These are phyloP conservation scores for Melanchra persicariae DNA, from an alignment of 2,888 invertebrate species.

Conservation along the genomic window DNA sequence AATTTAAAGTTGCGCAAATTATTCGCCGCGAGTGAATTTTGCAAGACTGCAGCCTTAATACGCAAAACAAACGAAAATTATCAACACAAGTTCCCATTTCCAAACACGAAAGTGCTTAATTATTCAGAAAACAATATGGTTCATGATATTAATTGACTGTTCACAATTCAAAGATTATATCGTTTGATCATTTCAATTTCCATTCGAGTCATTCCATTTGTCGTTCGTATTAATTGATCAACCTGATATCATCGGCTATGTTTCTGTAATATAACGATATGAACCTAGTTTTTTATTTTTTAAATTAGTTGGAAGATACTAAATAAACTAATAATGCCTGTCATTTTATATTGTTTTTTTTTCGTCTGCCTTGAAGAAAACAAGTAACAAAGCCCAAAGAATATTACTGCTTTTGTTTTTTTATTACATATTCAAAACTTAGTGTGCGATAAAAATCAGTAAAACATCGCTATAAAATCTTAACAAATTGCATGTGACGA, in stretches of 20 bases:
- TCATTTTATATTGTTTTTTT: not conserved
- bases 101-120: not conserved
- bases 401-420: too few relatives aligned
- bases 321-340: not conserved
- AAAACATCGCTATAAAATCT: too few relatives aligned
- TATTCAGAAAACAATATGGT: not conserved
- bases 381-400: too few relatives aligned
- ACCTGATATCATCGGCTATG: slow-evolving; percentile 34
- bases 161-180: slow-evolving; percentile 28
- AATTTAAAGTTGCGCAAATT: too few relatives aligned
- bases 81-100: not conserved
- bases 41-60: too few relatives aligned
- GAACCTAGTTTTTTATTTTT: not conserved
- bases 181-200: slow-evolving; percentile 40
- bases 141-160: slow-evolving; percentile 14
- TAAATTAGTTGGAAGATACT: not conserved
- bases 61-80: not conserved
- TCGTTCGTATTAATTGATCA: slow-evolving; percentile 45
- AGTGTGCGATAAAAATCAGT: too few relatives aligned
- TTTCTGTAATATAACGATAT: slow-evolving; percentile 1
- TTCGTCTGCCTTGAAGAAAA: too few relatives aligned
- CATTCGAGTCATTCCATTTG: slow-evolving; percentile 31
- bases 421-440: too few relatives aligned
- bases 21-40: too few relatives aligned
- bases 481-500: too few relatives aligned